Conservation (phyloP, 2,888 invertebrate species). For the Formica aserva region DNA sequence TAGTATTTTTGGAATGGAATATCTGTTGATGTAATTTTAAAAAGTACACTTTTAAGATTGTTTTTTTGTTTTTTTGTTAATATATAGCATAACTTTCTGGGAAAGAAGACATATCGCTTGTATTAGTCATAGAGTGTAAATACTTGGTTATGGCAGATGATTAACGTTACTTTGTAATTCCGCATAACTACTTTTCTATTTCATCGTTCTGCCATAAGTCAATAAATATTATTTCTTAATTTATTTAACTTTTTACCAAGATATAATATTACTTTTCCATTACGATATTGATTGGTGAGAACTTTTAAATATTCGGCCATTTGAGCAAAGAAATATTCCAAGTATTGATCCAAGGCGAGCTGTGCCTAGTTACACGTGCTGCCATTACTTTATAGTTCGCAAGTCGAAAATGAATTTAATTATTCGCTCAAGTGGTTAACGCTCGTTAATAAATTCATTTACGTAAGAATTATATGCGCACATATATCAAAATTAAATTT, state of each 20-base stretch:
- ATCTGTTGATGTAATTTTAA: not conserved
- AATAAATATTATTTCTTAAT: not conserved
- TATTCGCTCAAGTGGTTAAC: not conserved
- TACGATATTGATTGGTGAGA: constrained; percentile 40
- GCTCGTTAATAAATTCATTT: not conserved
- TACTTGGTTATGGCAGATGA: not conserved
- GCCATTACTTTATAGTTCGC: constrained; percentile 39
- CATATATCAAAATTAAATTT: constrained; percentile 17
- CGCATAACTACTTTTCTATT: not conserved
- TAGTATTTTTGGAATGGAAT: not conserved
- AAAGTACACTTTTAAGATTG: not conserved
- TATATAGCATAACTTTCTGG: not conserved
- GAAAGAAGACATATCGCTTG: not conserved
- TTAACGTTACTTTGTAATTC: not conserved
- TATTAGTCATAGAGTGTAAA: not conserved
- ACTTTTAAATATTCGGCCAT: constrained; percentile 56
- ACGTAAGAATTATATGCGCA: not conserved
- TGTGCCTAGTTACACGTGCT: constrained; percentile 46
- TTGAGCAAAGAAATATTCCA: constrained; percentile 47
- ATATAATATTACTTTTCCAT: constrained; percentile 31
- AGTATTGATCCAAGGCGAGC: constrained; percentile 62
- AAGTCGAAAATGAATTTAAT: constrained; percentile 24
- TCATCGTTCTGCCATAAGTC: not conserved
- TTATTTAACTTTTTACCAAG: not conserved
- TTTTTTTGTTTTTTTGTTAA: not conserved